Evolutionary conservation across 2,113 vertebrate genomes (phyloP), one percentile per base, ranked within the genome.

Genomic region (Tachysurus vachellii): DNA sequence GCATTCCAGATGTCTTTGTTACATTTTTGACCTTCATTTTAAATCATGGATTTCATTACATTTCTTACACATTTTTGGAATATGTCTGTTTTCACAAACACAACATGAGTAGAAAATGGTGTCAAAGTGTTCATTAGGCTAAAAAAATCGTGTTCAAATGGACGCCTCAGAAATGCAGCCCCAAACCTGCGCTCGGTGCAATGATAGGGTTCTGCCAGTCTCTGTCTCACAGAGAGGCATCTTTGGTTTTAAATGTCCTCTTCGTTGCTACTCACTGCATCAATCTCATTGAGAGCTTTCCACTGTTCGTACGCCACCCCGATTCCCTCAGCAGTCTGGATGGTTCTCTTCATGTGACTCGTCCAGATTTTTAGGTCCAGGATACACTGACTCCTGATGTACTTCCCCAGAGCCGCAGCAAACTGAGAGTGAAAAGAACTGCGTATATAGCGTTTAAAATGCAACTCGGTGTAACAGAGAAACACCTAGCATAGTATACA

Each of bases 281-380:
- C 96, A 1, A 98, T 97, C 92, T 99, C 97, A 0, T 99, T 99
- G 61, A 98, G 95, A 6, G 97, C 97, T 80, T 99, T 99, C 97
- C 97, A 99, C 89, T 98, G 97, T 36, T 99, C 97, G 0, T 98
- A 98, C 31, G 95, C 94, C 5, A 97, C 95, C 0, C 93, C 94
- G 53, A 99, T 90, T 0, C 94, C 96, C 91, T 97, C 97, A 0
- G 97, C 97, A 0, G 97, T 98, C 95, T 98, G 95, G 93, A 98
- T 97, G 80, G 96, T 98, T 61, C 97, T 95, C 76, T 95, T 97
- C 97, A 97, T 96, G 93, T 98, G 97, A 87, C 97, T 99, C 0
- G 97, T 98, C 97, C 97, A 98, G 0, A 98, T 96, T 92, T 98
- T 98, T 85, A 98, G 93, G 85, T 97, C 96, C 0, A 50, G 91